phyloP scores from a whole-genome alignment of 2,113 vertebrate species.

The Romanogobio albipinnatus region DNA sequence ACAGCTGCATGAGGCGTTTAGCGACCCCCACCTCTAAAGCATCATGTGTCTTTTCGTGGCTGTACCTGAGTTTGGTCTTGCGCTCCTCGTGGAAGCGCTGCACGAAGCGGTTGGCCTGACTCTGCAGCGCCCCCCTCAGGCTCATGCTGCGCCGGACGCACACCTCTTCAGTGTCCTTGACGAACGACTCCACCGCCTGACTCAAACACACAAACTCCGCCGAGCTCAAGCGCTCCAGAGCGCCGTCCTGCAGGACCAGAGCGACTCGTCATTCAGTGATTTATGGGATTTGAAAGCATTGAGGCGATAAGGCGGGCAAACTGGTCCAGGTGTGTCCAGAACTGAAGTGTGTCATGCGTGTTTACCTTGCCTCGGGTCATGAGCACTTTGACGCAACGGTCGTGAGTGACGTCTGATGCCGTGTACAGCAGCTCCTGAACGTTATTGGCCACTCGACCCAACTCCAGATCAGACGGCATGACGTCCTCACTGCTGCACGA shows the following conservation, averaged over 20 bases:
- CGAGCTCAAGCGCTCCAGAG: slow-evolving; percentile 93
- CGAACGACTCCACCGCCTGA: slow-evolving; percentile 89
- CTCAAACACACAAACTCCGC: slow-evolving; percentile 91
- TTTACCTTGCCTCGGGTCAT: slow-evolving; percentile 91
- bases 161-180: slow-evolving; percentile 87
- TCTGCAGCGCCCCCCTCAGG: slow-evolving; percentile 92
- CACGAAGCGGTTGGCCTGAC: slow-evolving; percentile 95
- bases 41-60: background rate
- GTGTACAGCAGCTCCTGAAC: slow-evolving; percentile 87
- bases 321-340: background rate
- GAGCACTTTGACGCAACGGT: slow-evolving; percentile 95
- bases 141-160: slow-evolving; percentile 89
- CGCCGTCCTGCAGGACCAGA: slow-evolving; percentile 82
- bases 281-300: background rate
- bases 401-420: slow-evolving; percentile 92
- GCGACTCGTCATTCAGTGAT: too few relatives aligned
- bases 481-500: slow-evolving; percentile 78
- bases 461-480: slow-evolving; percentile 89
- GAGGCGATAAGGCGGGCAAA: background rate
- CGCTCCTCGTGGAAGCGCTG: slow-evolving; percentile 97
- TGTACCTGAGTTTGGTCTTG: slow-evolving; percentile 93
- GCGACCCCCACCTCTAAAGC: background rate
- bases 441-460: slow-evolving; percentile 84
- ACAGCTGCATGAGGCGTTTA: background rate
- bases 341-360: background rate